Percentiles rank a stretch among this genome's conserved stretches.
Conservation (phyloP, 2,113 vertebrate genomes). For the Leucopsar rothschildi region DNA sequence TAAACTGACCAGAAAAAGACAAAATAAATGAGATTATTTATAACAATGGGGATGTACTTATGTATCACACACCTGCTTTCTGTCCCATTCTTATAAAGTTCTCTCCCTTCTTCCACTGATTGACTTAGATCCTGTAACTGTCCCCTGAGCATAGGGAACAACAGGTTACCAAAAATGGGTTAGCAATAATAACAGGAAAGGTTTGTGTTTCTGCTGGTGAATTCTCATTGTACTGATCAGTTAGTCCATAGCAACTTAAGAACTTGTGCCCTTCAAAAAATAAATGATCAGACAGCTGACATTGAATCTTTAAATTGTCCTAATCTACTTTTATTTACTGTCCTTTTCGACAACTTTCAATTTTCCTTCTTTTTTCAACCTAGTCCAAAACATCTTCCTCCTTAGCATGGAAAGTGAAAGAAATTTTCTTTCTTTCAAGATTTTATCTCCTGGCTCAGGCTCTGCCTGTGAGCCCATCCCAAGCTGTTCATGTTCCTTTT, state of each 20-base stretch:
- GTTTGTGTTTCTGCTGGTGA: background rate
- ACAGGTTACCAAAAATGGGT: background rate
- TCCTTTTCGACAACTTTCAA: background rate
- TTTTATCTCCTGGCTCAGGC: background rate
- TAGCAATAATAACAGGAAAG: background rate
- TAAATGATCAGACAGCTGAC: background rate
- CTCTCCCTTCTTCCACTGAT: background rate
- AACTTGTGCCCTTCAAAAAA: background rate
- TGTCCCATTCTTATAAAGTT: background rate
- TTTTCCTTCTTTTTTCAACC: background rate
- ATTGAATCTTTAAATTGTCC: background rate
- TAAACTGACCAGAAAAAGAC: background rate
- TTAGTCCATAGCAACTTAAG: background rate
- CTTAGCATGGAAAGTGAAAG: background rate
- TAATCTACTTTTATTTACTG: background rate
- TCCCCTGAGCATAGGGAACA: background rate
- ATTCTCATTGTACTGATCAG: background rate
- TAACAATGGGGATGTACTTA: background rate
- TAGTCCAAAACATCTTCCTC: background rate
- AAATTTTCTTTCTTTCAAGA: background rate
- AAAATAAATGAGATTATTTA: background rate
- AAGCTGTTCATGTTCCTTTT: conserved; percentile 21
- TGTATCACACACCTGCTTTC: background rate
- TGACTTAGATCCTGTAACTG: background rate
- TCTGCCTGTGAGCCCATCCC: background rate